Base-by-base conservation (phyloP, 2,113 vertebrate species). In the Xiphorhynchus elegans region DNA sequence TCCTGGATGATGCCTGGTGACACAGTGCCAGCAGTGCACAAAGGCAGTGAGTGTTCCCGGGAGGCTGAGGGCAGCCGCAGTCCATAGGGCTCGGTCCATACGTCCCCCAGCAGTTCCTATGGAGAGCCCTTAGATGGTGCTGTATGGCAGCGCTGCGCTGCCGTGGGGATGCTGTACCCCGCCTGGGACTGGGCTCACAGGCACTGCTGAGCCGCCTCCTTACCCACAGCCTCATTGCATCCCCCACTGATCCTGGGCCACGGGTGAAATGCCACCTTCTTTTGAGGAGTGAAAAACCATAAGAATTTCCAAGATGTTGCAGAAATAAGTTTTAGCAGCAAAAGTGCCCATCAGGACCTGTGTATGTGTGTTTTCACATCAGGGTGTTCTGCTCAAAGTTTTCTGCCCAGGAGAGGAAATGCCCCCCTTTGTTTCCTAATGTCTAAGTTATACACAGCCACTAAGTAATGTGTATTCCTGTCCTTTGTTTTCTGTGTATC, bases 81-180 rank as follows among this genome's bases (percentile, higher is more conserved):
- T 21, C 56, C 33, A 4, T 21, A 0, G 63, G 39, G 39, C 1
- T 3, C 24, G 1, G n/a, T 53, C 78, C 78, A 29, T 68, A 24
- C 39, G 12, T 84, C 29, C 63, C 55, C 70, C 16, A 1, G 44
- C 80, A 92, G 58, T 87, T 9, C 64, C 6, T 2, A 1, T 0
- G 3, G 76, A 17, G 49, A 66, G 84, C 82, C 93, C 66, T 42
- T 91, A 96, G 96, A 17, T 96, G 96, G 96, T 42, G 86, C 91
- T 53, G 37, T 44, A 8, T 4, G 53, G 92, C 92, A 95, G 88
- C 50, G 7, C 81, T 87, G 9, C 1, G 4, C 10, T 68, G 62
- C 70, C 40, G 14, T 8, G 4, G 70, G 44, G 39, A 18, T 47
- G 47, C 29, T 2, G 28, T 15, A 3, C 21, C 42, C 37, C 37